Evolutionary conservation across 1,140 invertebrate species (phyloP), one percentile per base, ranked within the genome.

Genomic region (Theocolax elegans): DNA sequence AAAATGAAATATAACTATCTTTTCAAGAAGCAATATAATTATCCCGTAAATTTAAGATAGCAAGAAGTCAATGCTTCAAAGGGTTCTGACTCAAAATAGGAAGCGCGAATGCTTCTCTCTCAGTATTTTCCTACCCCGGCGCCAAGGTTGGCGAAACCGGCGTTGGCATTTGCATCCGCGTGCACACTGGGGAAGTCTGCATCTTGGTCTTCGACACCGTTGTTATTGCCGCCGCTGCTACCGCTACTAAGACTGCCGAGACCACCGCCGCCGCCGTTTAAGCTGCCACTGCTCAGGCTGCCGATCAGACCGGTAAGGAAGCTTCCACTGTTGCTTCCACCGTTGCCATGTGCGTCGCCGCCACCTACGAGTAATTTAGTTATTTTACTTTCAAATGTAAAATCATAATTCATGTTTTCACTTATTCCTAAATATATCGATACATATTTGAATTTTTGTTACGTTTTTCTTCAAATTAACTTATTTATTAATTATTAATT

Each of bases 171-270:
- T 2, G 25, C 49, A 10, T 48, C 76, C 27, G 76, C 35, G 10
- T 67, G 63, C 21, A 64, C 59, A 64, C 53, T 15, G 56, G 19
- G 62, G 35, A 65, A 71, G 54, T 66, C 81, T 23, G 76, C 74
- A 64, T 76, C 79, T 49, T 73, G 71, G 40, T 74, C 75, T 8
- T 78, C 82, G 68, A 70, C 73, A 23, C 59, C 73, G 38, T 78
- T 81, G 67, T 48, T 67, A 49, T 71, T 73, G 38, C 73, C 75
- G 19, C 35, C 53, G 13, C 38, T 9, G 25, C 73, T 49, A 31
- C 71, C 71, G 49, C 73, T 86, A 2, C 87, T 86, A 25, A 87
- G 87, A 23, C 88, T 89, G 15, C 89, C 72, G 71, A 88, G 83
- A 13, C 87, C 88, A 10, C 86, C 80, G 38, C 87, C 86, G 17